A percentile compares a stretch with the other conserved stretches of the same genome.
Evolutionary conservation across 2,113 vertebrate species (phyloP).

Genomic region (Centropus unirufus): DNA sequence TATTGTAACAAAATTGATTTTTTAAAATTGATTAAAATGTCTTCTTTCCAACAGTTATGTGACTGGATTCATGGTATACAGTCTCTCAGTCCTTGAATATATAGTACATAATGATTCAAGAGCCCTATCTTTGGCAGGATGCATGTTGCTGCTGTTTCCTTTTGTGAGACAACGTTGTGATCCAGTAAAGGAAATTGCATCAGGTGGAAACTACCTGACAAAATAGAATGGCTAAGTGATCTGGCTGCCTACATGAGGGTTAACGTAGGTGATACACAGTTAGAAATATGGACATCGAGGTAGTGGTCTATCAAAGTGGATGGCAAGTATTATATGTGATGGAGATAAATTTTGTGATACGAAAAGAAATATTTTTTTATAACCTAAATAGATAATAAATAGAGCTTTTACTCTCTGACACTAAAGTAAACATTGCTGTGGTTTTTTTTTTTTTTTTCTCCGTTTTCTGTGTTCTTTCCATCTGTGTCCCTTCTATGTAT

Average conservation of each 20-base stretch:
- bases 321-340: not conserved
- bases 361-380: not conserved
- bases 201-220: not conserved
- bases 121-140: not conserved
- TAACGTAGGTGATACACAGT: not conserved
- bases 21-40: not conserved
- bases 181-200: not conserved
- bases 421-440: not conserved
- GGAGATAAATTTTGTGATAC: not conserved
- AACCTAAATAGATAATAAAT: not conserved
- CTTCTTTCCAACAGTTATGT: not conserved
- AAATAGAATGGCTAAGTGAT: not conserved
- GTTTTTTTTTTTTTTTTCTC: not conserved
- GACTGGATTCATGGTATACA: not conserved
- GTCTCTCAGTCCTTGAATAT: not conserved
- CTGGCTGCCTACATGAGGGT: not conserved
- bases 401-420: not conserved
- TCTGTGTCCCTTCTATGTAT: not conserved
- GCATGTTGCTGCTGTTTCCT: accelerated
- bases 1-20: not conserved
- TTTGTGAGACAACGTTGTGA: not conserved
- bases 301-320: not conserved
- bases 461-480: not conserved
- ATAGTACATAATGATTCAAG: not conserved
- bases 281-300: not conserved